Percentiles rank a stretch among this genome's conserved stretches.
phyloP scores from a whole-genome alignment of 2,113 vertebrate genomes.

The Phasianus colchicus region DNA sequence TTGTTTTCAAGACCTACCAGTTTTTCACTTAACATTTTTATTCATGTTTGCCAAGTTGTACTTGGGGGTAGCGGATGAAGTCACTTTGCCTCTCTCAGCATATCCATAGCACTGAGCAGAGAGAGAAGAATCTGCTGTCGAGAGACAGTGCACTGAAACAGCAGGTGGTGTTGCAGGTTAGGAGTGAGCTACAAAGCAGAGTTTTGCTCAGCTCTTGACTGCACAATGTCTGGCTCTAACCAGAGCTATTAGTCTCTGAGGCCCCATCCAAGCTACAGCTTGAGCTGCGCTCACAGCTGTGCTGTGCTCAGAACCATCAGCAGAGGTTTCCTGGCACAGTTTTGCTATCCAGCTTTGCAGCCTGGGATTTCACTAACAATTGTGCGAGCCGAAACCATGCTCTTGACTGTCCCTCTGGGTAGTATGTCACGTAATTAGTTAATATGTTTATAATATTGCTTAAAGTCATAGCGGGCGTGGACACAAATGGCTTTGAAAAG shows the following conservation, averaged over 20 bases:
- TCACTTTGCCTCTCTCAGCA: not conserved
- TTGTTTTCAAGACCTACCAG: not conserved
- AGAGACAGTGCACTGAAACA: constrained; percentile 17
- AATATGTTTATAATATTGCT: constrained; percentile 11
- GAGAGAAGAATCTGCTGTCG: not conserved
- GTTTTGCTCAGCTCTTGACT: not conserved
- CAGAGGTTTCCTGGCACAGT: constrained; percentile 8
- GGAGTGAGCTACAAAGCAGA: constrained; percentile 34
- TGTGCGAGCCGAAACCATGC: not conserved
- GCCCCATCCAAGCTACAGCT: not conserved
- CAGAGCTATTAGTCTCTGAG: constrained; percentile 7
- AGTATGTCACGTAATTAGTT: constrained; percentile 61
- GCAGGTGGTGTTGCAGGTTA: constrained; percentile 74
- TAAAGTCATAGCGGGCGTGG: not conserved
- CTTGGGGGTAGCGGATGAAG: not conserved
- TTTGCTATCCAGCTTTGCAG: constrained; percentile 39
- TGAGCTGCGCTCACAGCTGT: not conserved
- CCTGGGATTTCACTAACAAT: constrained; percentile 50
- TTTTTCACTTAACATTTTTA: not conserved
- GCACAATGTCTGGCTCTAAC: constrained; percentile 30
- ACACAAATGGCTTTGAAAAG: constrained; percentile 56
- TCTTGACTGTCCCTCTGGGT: constrained; percentile 53
- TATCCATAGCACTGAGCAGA: not conserved
- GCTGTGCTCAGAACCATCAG: not conserved
- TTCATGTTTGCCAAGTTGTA: not conserved